Percentiles rank a stretch among this genome's conserved stretches.
phyloP scores from a whole-genome alignment of 2,113 vertebrate genomes.

The Nothobranchius furzeri region DNA sequence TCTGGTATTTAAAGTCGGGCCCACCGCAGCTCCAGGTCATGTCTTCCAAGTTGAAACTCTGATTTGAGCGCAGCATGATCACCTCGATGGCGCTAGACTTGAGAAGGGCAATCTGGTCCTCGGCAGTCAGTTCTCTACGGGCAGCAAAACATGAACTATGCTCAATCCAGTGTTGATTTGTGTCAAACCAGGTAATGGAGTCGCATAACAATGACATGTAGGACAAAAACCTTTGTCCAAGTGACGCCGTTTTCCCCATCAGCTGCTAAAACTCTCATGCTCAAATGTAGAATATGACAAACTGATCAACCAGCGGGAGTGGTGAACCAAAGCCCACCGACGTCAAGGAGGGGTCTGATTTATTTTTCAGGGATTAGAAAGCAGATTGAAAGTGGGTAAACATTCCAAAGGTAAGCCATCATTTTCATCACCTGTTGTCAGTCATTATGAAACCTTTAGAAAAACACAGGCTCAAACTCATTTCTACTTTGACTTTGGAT shows the following conservation, averaged over 20 bases:
- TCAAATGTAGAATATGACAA: background rate
- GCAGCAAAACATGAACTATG: background rate
- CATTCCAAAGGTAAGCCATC: constrained; percentile 65
- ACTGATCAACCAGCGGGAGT: constrained; percentile 19
- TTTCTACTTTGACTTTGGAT: constrained; percentile 49
- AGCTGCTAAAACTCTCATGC: background rate
- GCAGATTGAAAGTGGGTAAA: constrained; percentile 58
- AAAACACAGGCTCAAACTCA: constrained; percentile 57
- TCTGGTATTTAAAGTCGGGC: constrained; percentile 89
- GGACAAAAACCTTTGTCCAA: background rate
- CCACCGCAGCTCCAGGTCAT: constrained; percentile 96
- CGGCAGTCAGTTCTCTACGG: constrained; percentile 86
- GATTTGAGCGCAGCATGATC: constrained; percentile 97
- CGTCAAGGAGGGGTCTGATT: constrained; percentile 29
- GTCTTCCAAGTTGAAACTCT: constrained; percentile 93
- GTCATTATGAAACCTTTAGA: constrained; percentile 56
- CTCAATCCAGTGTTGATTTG: background rate
- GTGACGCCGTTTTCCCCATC: background rate
- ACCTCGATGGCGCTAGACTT: constrained; percentile 98
- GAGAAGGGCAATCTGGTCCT: constrained; percentile 97
- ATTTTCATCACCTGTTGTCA: constrained; percentile 45
- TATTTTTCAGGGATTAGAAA: constrained; percentile 47
- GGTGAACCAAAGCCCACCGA: constrained; percentile 19
- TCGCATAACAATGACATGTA: background rate
- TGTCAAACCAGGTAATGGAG: background rate